Evolutionary conservation across 1,140 invertebrate species (phyloP).

Genomic region (Drosophila takahashii): DNA sequence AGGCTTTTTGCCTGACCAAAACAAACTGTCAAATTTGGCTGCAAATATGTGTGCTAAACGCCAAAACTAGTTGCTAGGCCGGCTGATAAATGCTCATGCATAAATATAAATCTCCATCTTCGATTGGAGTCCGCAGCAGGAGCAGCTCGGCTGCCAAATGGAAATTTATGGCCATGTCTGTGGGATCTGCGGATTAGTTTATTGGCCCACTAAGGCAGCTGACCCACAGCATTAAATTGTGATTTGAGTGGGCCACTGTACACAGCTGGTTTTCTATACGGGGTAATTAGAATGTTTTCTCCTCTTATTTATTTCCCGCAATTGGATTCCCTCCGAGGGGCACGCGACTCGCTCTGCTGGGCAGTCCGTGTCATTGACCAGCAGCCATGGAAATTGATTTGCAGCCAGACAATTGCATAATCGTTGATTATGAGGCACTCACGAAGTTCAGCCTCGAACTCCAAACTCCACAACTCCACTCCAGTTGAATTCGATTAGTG

Average conservation of each 20-base stretch:
- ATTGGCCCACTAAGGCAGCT: slow-evolving; percentile 76
- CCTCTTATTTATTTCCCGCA: not conserved
- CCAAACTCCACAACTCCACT: slow-evolving; percentile 9
- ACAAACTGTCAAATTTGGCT: slow-evolving; percentile 65
- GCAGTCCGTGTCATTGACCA: slow-evolving; percentile 43
- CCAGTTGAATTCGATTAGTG: slow-evolving; percentile 58
- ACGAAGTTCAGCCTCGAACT: slow-evolving; percentile 10
- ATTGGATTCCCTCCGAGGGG: slow-evolving; percentile 15
- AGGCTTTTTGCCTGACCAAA: slow-evolving; percentile 5
- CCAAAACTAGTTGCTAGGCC: slow-evolving; percentile 46
- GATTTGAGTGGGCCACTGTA: slow-evolving; percentile 43
- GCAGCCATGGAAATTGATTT: slow-evolving; percentile 68
- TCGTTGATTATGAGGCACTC: slow-evolving; percentile 52
- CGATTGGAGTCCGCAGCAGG: slow-evolving; percentile 52
- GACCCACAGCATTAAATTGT: slow-evolving; percentile 80
- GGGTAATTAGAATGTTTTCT: slow-evolving; percentile 46
- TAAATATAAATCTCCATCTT: slow-evolving; percentile 60
- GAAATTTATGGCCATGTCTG: slow-evolving; percentile 71
- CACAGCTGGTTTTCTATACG: not conserved
- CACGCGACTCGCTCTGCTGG: slow-evolving; percentile 42
- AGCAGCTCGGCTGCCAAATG: slow-evolving; percentile 62
- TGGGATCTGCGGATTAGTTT: slow-evolving; percentile 39
- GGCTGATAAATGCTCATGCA: slow-evolving; percentile 63
- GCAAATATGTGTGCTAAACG: slow-evolving; percentile 49
- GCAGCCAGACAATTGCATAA: slow-evolving; percentile 70